Base-by-base conservation (phyloP, 2,888 invertebrate species). In the Drosophila kuntzei region DNA sequence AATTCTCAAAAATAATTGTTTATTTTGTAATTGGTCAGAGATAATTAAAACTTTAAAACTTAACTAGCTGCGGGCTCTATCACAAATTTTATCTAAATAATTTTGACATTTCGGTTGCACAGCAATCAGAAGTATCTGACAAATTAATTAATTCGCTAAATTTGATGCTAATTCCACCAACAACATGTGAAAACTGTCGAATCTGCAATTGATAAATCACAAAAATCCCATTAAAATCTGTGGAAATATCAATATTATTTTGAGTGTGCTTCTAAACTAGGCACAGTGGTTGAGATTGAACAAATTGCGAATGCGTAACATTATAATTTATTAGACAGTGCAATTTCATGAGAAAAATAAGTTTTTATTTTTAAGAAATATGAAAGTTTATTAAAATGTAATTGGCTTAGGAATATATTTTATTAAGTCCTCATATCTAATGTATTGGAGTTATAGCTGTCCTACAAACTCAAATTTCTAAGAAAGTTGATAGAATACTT, bases 1-100 rank as follows among this genome's bases (percentile, higher is more conserved):
- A 63, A 65, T 51, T 58, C 37, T 43, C 47, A 70, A 46, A 71
- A 67, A 71, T 67, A 72, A 76, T 67, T 63, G 47, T 60, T 66
- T 59, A 57, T 47, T 66, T 50, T 64, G 27, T 66, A 69, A 76
- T 61, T 73, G 55, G 9, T 20, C 25, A 34, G 34, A 14, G 44
- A 66, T 55, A 69, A 64, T 72, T 53, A 41, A 62, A 64, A 49
- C 11, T 36, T 58, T 12, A 36, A 57, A 36, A 3, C 12, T 32
- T n/a, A 32, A 12, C 32, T 34, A 22, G 34, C 50, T 34, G 20
- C 32, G 29, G 1, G 18, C 5, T 20, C 7, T 6, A 18, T 14
- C 8, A 16, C 16, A 32, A 44, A 16, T 11, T 14, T 29, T 6
- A 18, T 20, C 18, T 4, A 39, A 27, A 5, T 46, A 4, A 11